Evolutionary conservation across 2,888 invertebrate species (phyloP), one percentile per base, ranked within the genome.

Genomic region (Villa cingulata): DNA sequence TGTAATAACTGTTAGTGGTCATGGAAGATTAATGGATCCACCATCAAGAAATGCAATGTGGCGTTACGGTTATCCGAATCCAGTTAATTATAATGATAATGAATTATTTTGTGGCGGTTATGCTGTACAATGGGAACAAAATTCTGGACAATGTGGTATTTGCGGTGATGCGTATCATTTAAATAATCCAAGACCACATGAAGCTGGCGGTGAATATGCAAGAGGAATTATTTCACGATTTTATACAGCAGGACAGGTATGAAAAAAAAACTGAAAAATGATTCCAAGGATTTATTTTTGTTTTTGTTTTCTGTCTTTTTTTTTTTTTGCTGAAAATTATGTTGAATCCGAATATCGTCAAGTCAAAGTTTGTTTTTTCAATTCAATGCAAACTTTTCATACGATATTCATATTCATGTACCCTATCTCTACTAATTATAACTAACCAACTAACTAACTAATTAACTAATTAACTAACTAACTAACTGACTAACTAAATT

Each of bases 41-140:
- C 92, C 94, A 3, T 84, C 90, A 0, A 75, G 94, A 50, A 90
- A 92, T 71, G 83, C 86, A 43, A 91, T 92, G 90, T 95, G 94
- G 94, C 74, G 94, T 51, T 86, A 86, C 62, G 94, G 94, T 1
- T 94, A 84, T 70, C 85, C 86, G n/a, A 91, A 87, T 70, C 89
- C 92, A 2, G 87, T 88, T 50, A 90, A 94, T 70, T 94, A 91
- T 65, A 89, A 92, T 59, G 92, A 94, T 68, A 92, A 92, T 61
- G 91, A 92, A 69, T 75, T 92, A 16, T 92, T 86, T 70, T 94
- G 94, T 63, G 92, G 91, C 20, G 92, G 90, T 44, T 87, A 85
- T 63, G 83, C 87, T 65, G 87, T 88, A 48, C 88, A 89, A 70
- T 88, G 87, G 86, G 81, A 83, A 59, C 83, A 86, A 68, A 88